Base-by-base conservation (phyloP, 2,888 invertebrate species). In the Stenotaenia linearis region DNA sequence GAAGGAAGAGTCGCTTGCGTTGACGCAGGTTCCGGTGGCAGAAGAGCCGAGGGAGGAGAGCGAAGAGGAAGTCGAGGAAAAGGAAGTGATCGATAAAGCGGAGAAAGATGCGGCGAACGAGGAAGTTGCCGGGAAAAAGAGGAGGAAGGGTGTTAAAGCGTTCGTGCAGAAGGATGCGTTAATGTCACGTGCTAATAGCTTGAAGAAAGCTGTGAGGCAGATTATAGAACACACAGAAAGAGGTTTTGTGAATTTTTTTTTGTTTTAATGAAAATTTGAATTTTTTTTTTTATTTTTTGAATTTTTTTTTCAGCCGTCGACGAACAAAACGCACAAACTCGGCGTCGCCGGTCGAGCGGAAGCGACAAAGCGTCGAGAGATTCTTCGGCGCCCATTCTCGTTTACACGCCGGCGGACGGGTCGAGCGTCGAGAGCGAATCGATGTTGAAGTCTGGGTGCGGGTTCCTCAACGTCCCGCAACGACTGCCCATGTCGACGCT, bases 141-240 rank as follows among this genome's bases (percentile, higher is more conserved):
- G 75, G 3, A 1, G 30, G 18, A 32, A 32, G 25, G 28, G 75
- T n/a, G 75, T 75, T 10, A 56, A 56, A 18, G 32, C 35, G 50
- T 85, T 86, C 81, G 83, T 85, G 76, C 85, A 88, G 75, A 82
- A 87, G 82, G 89, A 89, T 81, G 87, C 88, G 50, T 84, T 90
- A 77, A 88, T 89, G 87, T 88, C 87, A 74, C 86, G 94, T 78
- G 93, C 93, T 21, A 93, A 94, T 85, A 94, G 94, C 86, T 88
- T 95, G 82, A 94, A 94, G 86, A 91, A 92, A 84, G 94, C 94
- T 25, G 91, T 95, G 80, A 89, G 92, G 81, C 92, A 91, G 85
- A 90, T 95, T 56, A 91, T 94, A 77, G 93, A 93, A 84, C 92
- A 93, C 85, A 91, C 93, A 0, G 94, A 94, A 84, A 90, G 89